Base-by-base conservation (phyloP, 1,140 invertebrate species). In the Drosophila guanche region DNA sequence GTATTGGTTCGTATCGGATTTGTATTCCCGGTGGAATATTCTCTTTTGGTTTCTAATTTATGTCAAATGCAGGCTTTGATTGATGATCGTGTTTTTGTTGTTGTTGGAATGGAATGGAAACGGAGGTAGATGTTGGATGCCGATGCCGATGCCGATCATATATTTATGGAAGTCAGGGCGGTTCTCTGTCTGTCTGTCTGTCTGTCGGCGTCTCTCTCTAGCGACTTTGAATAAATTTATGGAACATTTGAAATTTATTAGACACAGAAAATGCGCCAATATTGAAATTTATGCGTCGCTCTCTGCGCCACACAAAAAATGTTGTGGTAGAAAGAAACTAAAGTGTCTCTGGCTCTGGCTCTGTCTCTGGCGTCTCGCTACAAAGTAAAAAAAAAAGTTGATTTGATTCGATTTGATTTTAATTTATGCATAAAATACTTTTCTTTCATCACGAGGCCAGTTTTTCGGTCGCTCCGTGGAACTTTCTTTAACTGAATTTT, bases 401-500 rank as follows among this genome's bases (percentile, higher is more conserved):
- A 74, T 88, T 86, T 86, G 81, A 88, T 86, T 88, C 81, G 74
- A 88, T 86, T 86, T 75, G 81, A 81, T 86, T 86, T 83, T 88
- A 88, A 88, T 88, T 88, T 88, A 88, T 88, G 84, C 83, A 88
- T 70, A 79, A 88, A 88, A 88, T 88, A 77, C 66, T 88, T 88
- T 88, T 88, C 83, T 88, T 88, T 88, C 78, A 89, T 86, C 83
- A 83, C 62, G 83, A 74, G 65, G 48, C 78, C 33, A 75, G 69
- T 78, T 70, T 75, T 16, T 55, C 22, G 62, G 61, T 37, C 14
- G 33, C 23, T 65, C 33, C 33, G 12, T 50, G 83, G 66, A 88
- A 88, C 83, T 88, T 88, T 88, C 83, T 88, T 88, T 88, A 88
- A 88, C 75, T 88, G 75, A 89, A 88, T 89, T 88, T 88, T 88